A percentile compares a stretch with the other conserved stretches of the same genome.
phyloP scores from a whole-genome alignment of 2,888 invertebrate species.

The Nasonia oneida region DNA sequence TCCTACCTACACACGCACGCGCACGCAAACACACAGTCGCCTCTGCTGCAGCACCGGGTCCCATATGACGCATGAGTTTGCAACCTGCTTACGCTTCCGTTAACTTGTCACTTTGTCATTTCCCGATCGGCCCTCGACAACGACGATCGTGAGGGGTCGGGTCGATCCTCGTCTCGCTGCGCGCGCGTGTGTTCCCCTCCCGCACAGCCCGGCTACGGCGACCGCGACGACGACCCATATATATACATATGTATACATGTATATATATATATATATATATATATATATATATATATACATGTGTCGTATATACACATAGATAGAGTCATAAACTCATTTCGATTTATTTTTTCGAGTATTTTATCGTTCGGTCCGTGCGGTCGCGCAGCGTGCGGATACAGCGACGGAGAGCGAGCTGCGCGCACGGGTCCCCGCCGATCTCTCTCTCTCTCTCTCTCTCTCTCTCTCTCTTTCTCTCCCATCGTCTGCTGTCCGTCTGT shows the following conservation, averaged over 20 bases:
- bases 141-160: slow-evolving; percentile 62
- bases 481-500: slow-evolving; percentile 14
- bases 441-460: not conserved
- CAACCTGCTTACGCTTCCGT: slow-evolving; percentile 65
- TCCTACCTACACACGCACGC: not conserved
- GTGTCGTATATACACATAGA: no score
- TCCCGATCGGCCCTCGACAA: slow-evolving; percentile 62
- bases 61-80: slow-evolving; percentile 65
- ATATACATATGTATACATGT: no score
- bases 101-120: slow-evolving; percentile 68
- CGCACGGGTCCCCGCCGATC: not conserved
- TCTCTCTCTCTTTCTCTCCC: not conserved
- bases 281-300: no score
- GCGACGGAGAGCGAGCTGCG: not conserved
- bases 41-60: slow-evolving; percentile 33
- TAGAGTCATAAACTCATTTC: not conserved
- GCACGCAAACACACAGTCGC: not conserved
- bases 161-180: slow-evolving; percentile 55
- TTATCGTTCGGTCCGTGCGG: not conserved
- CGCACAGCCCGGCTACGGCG: not conserved
- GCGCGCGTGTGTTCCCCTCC: not conserved
- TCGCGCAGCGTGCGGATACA: not conserved
- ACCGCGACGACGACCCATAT: not conserved
- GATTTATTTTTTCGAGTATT: not conserved
- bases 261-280: no score